Percentiles rank a stretch among this genome's conserved stretches.
Conservation (phyloP, 2,888 invertebrate species). For the Chironomus riparius region DNA sequence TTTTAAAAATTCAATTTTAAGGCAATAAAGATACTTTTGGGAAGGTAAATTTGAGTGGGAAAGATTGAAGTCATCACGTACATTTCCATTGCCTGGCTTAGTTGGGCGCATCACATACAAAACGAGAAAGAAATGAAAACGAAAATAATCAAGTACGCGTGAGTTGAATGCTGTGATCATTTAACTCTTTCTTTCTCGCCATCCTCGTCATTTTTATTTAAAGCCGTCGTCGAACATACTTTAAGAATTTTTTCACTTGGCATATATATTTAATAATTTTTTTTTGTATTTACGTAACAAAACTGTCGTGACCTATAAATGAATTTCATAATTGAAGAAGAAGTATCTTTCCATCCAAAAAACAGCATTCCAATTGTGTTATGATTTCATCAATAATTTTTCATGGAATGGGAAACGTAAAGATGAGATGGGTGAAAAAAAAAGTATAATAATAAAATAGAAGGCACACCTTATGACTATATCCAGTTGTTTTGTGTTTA, state of each 20-base stretch:
- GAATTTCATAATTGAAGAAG: slow-evolving; percentile 21
- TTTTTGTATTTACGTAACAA: background rate
- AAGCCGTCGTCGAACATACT: too few species aligned
- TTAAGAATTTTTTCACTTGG: too few species aligned
- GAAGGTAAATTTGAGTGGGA: too few species aligned
- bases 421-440: background rate
- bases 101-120: too few species aligned
- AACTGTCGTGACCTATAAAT: background rate
- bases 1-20: too few species aligned
- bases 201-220: too few species aligned
- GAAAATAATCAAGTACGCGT: background rate
- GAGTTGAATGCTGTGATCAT: background rate
- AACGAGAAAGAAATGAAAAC: too few species aligned
- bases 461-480: background rate
- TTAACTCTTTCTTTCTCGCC: too few species aligned
- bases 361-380: slow-evolving; percentile 14
- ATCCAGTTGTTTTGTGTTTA: background rate
- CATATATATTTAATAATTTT: too few species aligned
- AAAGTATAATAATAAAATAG: background rate
- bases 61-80: too few species aligned
- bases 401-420: background rate
- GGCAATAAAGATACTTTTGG: too few species aligned
- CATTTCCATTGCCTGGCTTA: too few species aligned
- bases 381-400: slow-evolving; percentile 25
- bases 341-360: background rate